Evolutionary conservation across 2,888 invertebrate genomes (phyloP).

Genomic region (Cheilosia grossa): DNA sequence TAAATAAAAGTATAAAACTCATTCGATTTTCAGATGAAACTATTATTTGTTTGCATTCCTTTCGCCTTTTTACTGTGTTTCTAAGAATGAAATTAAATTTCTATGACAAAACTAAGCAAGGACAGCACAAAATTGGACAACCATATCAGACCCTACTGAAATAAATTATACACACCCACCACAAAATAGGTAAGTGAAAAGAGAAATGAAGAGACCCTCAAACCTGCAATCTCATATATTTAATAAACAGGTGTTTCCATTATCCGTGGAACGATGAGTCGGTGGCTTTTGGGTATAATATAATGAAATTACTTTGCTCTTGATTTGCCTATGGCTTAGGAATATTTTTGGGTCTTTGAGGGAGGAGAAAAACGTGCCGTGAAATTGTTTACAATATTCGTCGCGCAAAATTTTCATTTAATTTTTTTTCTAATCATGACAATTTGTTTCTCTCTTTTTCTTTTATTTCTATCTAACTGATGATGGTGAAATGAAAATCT

Average conservation of each 20-base stretch:
- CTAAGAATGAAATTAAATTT: no score
- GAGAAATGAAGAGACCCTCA: conserved; percentile 26
- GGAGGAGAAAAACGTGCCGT: conserved; percentile 35
- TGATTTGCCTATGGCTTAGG: conserved; percentile 14
- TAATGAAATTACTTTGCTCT: conserved; percentile 59
- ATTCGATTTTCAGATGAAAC: no score
- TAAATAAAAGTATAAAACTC: no score
- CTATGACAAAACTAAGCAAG: neutral
- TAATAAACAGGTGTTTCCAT: conserved; percentile 70
- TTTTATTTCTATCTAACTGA: conserved; percentile 59
- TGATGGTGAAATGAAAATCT: conserved; percentile 23
- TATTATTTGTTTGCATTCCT: neutral
- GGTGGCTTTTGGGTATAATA: conserved; percentile 32
- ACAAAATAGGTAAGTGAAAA: conserved; percentile 2
- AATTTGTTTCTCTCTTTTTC: conserved; percentile 26
- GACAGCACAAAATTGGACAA: neutral
- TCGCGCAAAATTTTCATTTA: neutral
- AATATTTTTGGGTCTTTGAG: conserved; percentile 22
- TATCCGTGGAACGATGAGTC: conserved; percentile 41
- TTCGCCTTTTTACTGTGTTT: neutral
- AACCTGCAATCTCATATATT: conserved; percentile 46
- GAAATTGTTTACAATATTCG: conserved; percentile 15
- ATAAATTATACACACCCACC: neutral
- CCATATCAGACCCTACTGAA: neutral
- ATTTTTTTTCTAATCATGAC: conserved; percentile 47